Percentiles rank a stretch among this genome's conserved stretches.
Evolutionary conservation across 2,888 invertebrate species (phyloP).

Genomic region (Tineola bisselliella): DNA sequence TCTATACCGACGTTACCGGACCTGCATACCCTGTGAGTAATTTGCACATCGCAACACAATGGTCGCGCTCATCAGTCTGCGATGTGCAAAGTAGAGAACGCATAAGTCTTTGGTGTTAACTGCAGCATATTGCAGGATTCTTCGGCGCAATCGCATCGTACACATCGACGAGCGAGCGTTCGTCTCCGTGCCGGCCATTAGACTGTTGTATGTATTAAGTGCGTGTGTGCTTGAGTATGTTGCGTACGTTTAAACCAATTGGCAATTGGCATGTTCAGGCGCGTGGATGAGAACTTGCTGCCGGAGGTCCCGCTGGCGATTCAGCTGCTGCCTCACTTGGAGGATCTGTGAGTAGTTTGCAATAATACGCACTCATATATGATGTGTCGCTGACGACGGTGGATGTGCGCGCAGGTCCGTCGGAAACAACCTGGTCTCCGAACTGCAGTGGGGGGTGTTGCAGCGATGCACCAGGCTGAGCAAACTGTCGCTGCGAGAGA

Average conservation of each 20-base stretch:
- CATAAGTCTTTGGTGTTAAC: no score
- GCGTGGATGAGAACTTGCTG: slow-evolving; percentile 53
- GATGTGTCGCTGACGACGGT: neutral
- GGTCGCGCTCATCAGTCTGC: no score
- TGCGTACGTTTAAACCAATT: neutral
- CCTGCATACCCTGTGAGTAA: slow-evolving; percentile 82
- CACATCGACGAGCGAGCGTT: slow-evolving; percentile 83
- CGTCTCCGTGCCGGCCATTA: slow-evolving; percentile 77
- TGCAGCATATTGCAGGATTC: slow-evolving; percentile 74
- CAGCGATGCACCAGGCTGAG: slow-evolving; percentile 74
- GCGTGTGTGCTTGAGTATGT: neutral
- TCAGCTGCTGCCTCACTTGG: neutral
- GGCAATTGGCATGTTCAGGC: slow-evolving; percentile 26
- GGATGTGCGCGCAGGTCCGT: slow-evolving; percentile 75
- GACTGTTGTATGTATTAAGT: slow-evolving; percentile 88
- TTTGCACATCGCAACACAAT: no score
- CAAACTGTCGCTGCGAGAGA: slow-evolving; percentile 83
- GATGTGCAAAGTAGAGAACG: no score
- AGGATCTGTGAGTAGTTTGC: slow-evolving; percentile 6
- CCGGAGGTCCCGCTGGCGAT: neutral
- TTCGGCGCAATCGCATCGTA: slow-evolving; percentile 86
- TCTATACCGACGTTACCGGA: slow-evolving; percentile 77
- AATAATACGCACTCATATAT: no score
- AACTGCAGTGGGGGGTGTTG: slow-evolving; percentile 76
- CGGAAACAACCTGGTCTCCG: slow-evolving; percentile 76